Evolutionary conservation across 2,888 invertebrate species (phyloP).

Genomic region (Lasioglossum figueresi): DNA sequence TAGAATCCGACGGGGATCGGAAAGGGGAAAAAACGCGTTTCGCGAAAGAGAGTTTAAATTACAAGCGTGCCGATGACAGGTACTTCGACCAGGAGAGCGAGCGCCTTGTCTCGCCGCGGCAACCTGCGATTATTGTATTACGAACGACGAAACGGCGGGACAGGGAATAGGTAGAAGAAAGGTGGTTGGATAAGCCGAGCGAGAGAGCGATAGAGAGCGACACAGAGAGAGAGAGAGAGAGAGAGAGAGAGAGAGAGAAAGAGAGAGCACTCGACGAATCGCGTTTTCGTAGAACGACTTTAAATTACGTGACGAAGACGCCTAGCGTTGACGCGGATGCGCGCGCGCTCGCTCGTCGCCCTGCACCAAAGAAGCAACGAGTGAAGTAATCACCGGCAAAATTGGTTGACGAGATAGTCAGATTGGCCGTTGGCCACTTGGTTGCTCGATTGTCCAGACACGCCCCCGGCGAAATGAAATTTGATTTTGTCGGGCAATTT

Average conservation of each 20-base stretch:
- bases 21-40: slow-evolving; percentile 11
- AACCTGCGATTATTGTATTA: slow-evolving; percentile 53
- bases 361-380: slow-evolving; percentile 66
- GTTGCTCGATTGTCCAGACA: slow-evolving; percentile 83
- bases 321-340: slow-evolving; percentile 33
- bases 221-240: not conserved
- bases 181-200: not conserved
- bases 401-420: slow-evolving; percentile 82
- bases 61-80: slow-evolving; percentile 56
- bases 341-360: slow-evolving; percentile 37
- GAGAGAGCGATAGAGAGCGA: no score
- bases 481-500: slow-evolving; percentile 84
- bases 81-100: slow-evolving; percentile 9
- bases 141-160: slow-evolving; percentile 20
- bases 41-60: slow-evolving; percentile 53
- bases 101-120: slow-evolving; percentile 11
- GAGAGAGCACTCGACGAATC: not conserved
- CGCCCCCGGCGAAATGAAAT: slow-evolving; percentile 83
- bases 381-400: slow-evolving; percentile 82
- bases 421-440: slow-evolving; percentile 82
- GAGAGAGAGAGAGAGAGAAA: not conserved
- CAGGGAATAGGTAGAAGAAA: not conserved
- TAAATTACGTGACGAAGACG: slow-evolving; percentile 52
- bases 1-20: slow-evolving; percentile 23
- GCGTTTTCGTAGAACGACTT: slow-evolving; percentile 29